A percentile compares a stretch with the other conserved stretches of the same genome.
Conservation (phyloP, 2,113 vertebrate genomes). For the Ammodytes dubius region DNA sequence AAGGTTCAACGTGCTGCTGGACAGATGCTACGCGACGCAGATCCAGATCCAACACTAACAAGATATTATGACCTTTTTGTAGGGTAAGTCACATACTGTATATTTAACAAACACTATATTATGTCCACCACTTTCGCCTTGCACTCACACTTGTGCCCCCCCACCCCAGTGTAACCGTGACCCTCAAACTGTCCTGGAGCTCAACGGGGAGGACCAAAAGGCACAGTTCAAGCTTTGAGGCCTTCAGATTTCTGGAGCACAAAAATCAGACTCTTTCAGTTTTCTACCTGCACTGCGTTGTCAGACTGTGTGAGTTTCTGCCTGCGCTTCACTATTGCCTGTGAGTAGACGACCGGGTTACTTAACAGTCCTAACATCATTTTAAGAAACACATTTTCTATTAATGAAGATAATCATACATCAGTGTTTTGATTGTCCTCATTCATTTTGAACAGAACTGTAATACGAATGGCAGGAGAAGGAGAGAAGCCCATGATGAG, state of each 20-base stretch:
- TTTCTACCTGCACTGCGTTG: slow-evolving; percentile 85
- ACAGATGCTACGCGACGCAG: slow-evolving; percentile 82
- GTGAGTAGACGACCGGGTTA: slow-evolving; percentile 58
- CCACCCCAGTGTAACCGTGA: slow-evolving; percentile 72
- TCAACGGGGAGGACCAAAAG: slow-evolving; percentile 75
- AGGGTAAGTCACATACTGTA: slow-evolving; percentile 74
- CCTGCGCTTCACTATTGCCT: slow-evolving; percentile 59
- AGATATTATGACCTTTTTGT: slow-evolving; percentile 83
- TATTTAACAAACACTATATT: neutral
- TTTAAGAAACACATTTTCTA: neutral
- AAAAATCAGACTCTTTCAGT: slow-evolving; percentile 77
- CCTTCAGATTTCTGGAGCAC: slow-evolving; percentile 83
- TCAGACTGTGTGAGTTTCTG: slow-evolving; percentile 82
- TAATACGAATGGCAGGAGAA: neutral
- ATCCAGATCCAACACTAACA: slow-evolving; percentile 34
- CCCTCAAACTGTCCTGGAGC: slow-evolving; percentile 69
- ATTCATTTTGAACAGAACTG: slow-evolving; percentile 58
- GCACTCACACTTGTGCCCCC: neutral
- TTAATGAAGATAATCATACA: neutral
- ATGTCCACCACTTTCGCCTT: neutral
- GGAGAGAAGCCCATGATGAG: slow-evolving; percentile 35
- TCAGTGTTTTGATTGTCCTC: neutral
- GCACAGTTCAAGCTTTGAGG: slow-evolving; percentile 83
- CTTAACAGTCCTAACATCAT: neutral
- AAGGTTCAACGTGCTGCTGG: slow-evolving; percentile 85